These are phyloP conservation scores for Oceanodroma leucorhoa DNA, from an alignment of 2,797 vertebrate genomes.

Conservation along the genomic window DNA sequence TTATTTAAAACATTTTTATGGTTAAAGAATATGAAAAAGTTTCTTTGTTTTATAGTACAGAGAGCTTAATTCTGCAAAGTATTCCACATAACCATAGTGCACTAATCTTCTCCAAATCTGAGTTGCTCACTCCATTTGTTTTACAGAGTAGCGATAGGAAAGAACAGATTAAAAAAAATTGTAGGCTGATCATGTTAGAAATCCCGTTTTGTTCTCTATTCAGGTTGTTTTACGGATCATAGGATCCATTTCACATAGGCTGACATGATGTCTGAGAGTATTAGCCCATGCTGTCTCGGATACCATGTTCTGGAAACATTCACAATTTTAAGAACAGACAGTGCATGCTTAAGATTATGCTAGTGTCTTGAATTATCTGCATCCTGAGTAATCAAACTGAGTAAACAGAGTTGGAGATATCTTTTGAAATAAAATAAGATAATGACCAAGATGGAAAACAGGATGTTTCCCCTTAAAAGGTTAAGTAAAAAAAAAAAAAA, in stretches of 20 bases:
- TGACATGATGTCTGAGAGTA: neutral
- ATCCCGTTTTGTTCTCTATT: neutral
- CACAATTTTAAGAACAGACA: neutral
- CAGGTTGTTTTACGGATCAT: neutral
- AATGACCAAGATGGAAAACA: neutral
- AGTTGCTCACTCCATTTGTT: neutral
- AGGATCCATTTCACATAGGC: neutral
- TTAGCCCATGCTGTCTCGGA: neutral
- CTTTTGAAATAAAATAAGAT: neutral
- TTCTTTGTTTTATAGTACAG: neutral
- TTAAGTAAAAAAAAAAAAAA: neutral
- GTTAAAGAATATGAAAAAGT: neutral
- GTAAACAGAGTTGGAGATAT: neutral
- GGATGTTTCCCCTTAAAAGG: neutral
- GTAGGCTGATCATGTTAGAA: neutral
- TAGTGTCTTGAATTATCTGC: neutral
- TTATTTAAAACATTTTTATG: conserved; percentile 3
- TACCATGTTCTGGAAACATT: neutral
- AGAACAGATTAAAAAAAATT: neutral
- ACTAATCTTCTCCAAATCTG: neutral
- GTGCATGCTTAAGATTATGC: neutral
- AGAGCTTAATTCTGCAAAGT: neutral
- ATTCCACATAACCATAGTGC: neutral
- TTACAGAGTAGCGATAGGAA: neutral
- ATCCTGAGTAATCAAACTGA: neutral